Evolutionary conservation across 2,797 vertebrate genomes (phyloP), one percentile per base, ranked within the genome.

Genomic region (Lates japonicus): DNA sequence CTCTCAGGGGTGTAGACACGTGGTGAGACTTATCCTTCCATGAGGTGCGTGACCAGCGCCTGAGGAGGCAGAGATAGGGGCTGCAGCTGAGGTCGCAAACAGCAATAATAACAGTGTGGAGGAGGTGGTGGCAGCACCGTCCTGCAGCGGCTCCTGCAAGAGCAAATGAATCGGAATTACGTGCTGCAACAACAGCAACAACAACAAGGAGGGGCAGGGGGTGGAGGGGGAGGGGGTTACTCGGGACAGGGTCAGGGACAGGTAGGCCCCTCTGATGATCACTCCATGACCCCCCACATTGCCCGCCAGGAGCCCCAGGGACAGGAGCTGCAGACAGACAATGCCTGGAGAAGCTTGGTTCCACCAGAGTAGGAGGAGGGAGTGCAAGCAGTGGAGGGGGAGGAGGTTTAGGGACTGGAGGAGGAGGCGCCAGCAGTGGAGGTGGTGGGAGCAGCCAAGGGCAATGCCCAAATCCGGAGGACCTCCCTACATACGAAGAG

Each of bases 291-390:
- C 76, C 94, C 97, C 74, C 97, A 99, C 93, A 97, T 97, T 74
- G 98, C 98, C 83, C 96, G 98, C n/a, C 98, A 99, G 83, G 98
- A 99, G 93, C 98, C 98, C 49, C 98, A 99, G 91, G 98, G 98
- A 77, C 98, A 99, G 95, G 98, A 99, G 93, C 96, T 99, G 75
- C 98, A 98, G 93, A 94, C 96, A 19, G 98, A 99, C 95, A 97
- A 94, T n/a, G n/a, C 80, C 95, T 98, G 95, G 98, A 99, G 92
- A 99, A 99, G 83, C 94, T 98, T 29, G 96, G 95, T 33, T 93
- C 96, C 17, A 88, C 94, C 44, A 85, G 93, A 60, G 85, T 79
- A 0, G 92, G 89, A 48, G 93, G 90, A 11, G 94, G 90, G 0
- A 95, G 95, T 83, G 97, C 92, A 82, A 96, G 94, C 92, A 95